phyloP scores from a whole-genome alignment of 2,113 vertebrate species.

The Propithecus coquereli region DNA sequence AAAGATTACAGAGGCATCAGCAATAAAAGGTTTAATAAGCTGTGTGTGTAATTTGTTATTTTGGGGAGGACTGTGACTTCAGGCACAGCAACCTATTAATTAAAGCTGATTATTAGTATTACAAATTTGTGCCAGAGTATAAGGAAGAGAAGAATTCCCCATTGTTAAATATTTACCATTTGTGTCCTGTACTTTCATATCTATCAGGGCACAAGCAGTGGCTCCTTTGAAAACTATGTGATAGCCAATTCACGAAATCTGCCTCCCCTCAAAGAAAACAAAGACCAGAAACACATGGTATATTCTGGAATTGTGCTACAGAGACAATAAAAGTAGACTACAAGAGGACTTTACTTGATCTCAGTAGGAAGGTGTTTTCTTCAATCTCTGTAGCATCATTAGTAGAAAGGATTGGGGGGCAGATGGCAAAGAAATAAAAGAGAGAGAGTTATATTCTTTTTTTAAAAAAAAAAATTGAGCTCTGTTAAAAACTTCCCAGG shows the following conservation, averaged over 20 bases:
- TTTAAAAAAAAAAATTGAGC: background rate
- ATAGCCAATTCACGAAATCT: background rate
- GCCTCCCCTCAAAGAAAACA: slow-evolving; percentile 33
- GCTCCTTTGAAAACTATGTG: background rate
- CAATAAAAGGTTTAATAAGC: background rate
- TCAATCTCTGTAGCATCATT: background rate
- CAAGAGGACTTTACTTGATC: background rate
- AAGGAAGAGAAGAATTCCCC: background rate
- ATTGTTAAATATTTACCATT: slow-evolving; percentile 28
- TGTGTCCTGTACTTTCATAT: background rate
- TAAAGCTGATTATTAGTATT: slow-evolving; percentile 45
- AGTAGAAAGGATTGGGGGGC: slow-evolving; percentile 28
- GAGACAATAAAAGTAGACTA: background rate
- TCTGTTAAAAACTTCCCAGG: slow-evolving; percentile 64
- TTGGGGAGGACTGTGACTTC: background rate
- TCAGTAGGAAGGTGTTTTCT: background rate
- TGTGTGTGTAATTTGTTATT: slow-evolving; percentile 27
- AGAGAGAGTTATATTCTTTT: background rate
- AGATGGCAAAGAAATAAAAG: slow-evolving; percentile 3
- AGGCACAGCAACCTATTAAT: slow-evolving; percentile 19
- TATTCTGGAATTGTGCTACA: background rate
- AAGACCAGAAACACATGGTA: background rate
- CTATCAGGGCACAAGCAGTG: background rate
- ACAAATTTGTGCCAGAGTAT: background rate
- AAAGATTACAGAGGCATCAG: background rate